phyloP scores from a whole-genome alignment of 2,797 vertebrate species.

The Lithobates pipiens region DNA sequence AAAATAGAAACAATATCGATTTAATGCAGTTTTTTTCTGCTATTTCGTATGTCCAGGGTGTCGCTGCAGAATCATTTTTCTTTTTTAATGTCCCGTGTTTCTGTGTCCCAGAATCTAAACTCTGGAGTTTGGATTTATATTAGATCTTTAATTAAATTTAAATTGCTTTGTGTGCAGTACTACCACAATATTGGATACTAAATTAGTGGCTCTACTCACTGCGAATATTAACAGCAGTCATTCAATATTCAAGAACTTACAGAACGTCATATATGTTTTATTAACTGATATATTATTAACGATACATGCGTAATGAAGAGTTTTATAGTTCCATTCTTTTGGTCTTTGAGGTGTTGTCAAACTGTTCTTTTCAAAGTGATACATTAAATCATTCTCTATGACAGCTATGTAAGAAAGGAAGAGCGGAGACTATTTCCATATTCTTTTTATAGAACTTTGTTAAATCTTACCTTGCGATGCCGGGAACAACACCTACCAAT shows the following conservation, averaged over 20 bases:
- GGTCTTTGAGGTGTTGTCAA: slow-evolving; percentile 26
- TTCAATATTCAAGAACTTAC: slow-evolving; percentile 47
- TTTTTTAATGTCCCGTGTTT: slow-evolving; percentile 24
- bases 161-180: slow-evolving; percentile 28
- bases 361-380: slow-evolving; percentile 17
- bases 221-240: slow-evolving; percentile 47
- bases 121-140: slow-evolving; percentile 25
- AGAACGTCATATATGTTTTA: slow-evolving; percentile 53
- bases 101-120: slow-evolving; percentile 10
- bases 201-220: slow-evolving; percentile 15
- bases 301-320: slow-evolving; percentile 25
- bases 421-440: neutral
- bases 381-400: neutral
- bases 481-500: neutral
- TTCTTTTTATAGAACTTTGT: neutral
- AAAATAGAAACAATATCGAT: neutral
- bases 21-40: neutral
- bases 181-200: slow-evolving; percentile 39
- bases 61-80: slow-evolving; percentile 4
- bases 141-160: slow-evolving; percentile 52
- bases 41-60: slow-evolving; percentile 1
- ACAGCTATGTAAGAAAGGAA: neutral
- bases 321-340: slow-evolving; percentile 43
- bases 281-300: slow-evolving; percentile 52
- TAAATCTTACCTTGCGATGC: neutral